Base-by-base conservation (phyloP, 2,888 invertebrate genomes). In the Diarsia rubi region DNA sequence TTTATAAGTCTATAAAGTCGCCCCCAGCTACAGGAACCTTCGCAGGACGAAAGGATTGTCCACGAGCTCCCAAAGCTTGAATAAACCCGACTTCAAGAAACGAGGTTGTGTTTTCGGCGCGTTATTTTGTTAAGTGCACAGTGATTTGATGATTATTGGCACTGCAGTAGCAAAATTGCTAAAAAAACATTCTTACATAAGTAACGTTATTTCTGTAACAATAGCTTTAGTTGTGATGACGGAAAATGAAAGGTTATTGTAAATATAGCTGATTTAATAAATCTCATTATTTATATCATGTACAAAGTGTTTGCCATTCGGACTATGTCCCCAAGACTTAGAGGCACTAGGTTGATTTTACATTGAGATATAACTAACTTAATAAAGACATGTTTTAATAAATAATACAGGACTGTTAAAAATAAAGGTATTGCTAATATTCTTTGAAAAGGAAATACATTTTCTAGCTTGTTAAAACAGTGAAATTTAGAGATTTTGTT, bases 291-390 rank as follows among this genome's bases (percentile, higher is more conserved):
- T 81, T 79, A 75, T 75, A 66, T 60, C 45, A 67, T 57, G 89
- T 90, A 89, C 88, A 90, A 90, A 89, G 57, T 66, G 66, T 79
- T 82, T 83, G 90, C 90, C 90, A 86, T 90, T 67, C 66, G 59
- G 81, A 73, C 60, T 44, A 70, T 62, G 59, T 52, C 49, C 45
- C 63, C 44, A 81, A 49, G n/a, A 45, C n/a, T 60, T 49, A n/a
- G 44, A 44, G 64, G 59, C 66, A 60, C 21, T 37, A 54, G 31
- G 47, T 54, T 59, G 44, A 47, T 27, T 44, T 31, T 66, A 54
- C 78, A 63, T 85, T 76, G 73, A 71, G 27, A 71, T 78, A 49
- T 68, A 75, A 52, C 44, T 47, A 24, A 49, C 21, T 42, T 1
- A 9, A 31, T n/a, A 11, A 37, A 62, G 21, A 1, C 6, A 9